These are phyloP conservation scores for Callaeas wilsoni DNA, from an alignment of 2,113 vertebrate genomes.

Conservation along the genomic window DNA sequence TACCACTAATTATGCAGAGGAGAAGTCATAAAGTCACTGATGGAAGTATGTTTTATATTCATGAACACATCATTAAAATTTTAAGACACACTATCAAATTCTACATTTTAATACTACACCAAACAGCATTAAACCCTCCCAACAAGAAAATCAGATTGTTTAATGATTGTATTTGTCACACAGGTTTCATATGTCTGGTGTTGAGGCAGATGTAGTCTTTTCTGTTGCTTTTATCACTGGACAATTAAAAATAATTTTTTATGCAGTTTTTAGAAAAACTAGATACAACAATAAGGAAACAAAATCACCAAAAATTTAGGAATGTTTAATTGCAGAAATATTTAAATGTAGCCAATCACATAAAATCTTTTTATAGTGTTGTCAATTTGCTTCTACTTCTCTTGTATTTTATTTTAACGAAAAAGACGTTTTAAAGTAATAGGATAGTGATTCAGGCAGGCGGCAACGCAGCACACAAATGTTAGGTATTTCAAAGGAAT, in stretches of 20 bases:
- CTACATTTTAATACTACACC: conserved; percentile 80
- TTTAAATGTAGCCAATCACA: not conserved
- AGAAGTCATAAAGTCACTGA: conserved; percentile 80
- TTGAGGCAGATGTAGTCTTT: conserved; percentile 66
- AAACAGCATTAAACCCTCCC: conserved; percentile 76
- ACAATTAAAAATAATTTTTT: conserved; percentile 60
- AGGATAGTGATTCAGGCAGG: not conserved
- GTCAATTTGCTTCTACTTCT: conserved; percentile 2
- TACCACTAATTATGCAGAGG: conserved; percentile 84
- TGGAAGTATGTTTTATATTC: conserved; percentile 82
- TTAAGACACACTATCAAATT: conserved; percentile 83
- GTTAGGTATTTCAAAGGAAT: conserved; percentile 24
- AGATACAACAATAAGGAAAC: not conserved
- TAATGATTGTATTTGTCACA: conserved; percentile 77
- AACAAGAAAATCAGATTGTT: conserved; percentile 81
- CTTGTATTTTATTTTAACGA: not conserved
- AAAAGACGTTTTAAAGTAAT: not conserved
- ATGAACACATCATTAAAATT: conserved; percentile 85
- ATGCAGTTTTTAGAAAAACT: not conserved
- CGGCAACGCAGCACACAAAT: not conserved
- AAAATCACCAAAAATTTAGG: not conserved
- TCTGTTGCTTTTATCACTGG: conserved; percentile 46
- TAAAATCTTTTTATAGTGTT: conserved; percentile 12
- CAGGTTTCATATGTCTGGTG: conserved; percentile 75
- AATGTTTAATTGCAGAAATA: not conserved